Conservation (phyloP, 1,140 invertebrate genomes). For the Megathymus violae region DNA sequence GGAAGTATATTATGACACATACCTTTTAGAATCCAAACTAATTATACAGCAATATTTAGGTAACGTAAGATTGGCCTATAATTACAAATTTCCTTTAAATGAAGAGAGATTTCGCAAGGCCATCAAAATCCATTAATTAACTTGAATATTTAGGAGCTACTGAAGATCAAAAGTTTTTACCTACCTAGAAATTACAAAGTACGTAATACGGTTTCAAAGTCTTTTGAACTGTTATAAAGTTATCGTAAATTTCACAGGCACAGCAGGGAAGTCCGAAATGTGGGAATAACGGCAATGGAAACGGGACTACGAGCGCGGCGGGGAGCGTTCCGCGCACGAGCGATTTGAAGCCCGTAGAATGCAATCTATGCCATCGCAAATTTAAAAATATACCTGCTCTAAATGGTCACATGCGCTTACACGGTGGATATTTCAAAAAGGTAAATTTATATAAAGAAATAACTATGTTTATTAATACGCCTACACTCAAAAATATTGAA, state of each 20-base stretch:
- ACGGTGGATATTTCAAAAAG: conserved; percentile 98
- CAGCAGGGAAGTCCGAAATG: conserved; percentile 67
- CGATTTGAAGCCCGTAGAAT: conserved; percentile 93
- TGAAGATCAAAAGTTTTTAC: conserved; percentile 71
- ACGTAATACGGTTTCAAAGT: conserved; percentile 70
- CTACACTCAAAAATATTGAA: no score
- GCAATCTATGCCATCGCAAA: conserved; percentile 96
- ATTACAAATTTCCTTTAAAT: conserved; percentile 65
- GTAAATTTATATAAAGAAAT: no score
- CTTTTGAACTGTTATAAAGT: conserved; percentile 72
- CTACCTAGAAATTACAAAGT: conserved; percentile 75
- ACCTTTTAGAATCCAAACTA: not conserved
- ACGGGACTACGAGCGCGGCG: conserved; percentile 44
- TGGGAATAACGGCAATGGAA: conserved; percentile 46
- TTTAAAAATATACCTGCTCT: conserved; percentile 98
- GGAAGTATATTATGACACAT: not conserved
- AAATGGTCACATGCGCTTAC: conserved; percentile 98
- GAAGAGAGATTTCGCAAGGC: conserved; percentile 57
- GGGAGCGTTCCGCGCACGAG: conserved; percentile 40
- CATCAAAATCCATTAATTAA: conserved; percentile 80
- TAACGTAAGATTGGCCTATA: conserved; percentile 51
- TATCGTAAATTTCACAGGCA: conserved; percentile 68
- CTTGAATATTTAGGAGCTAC: conserved; percentile 76
- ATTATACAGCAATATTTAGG: conserved; percentile 17
- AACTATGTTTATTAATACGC: no score